Evolutionary conservation across 1,140 invertebrate species (phyloP).

Genomic region (Hetaerina americana): DNA sequence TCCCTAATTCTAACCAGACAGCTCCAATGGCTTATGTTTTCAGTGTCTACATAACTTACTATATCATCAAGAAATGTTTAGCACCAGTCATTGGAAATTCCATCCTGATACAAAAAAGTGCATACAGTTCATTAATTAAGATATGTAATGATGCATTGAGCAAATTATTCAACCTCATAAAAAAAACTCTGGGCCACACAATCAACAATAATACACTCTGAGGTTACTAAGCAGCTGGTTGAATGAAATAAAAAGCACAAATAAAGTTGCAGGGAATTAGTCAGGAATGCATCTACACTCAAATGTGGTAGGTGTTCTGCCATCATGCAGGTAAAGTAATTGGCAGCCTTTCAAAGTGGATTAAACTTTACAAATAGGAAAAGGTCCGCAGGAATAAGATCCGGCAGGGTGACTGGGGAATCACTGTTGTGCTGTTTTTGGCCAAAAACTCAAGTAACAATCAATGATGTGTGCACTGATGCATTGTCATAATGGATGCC

Average conservation of each 20-base stretch:
- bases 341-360: too few species aligned
- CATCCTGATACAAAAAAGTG: neutral
- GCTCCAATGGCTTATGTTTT: too few species aligned
- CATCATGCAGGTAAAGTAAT: neutral
- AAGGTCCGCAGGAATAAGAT: too few species aligned
- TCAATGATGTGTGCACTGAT: too few species aligned
- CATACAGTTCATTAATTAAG: neutral
- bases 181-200: neutral
- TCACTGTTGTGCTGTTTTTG: too few species aligned
- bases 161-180: neutral
- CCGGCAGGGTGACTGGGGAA: too few species aligned
- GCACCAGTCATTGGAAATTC: neutral
- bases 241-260: neutral
- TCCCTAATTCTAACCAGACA: too few species aligned
- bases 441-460: too few species aligned
- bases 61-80: too few species aligned
- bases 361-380: too few species aligned
- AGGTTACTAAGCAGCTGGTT: neutral
- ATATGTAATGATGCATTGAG: neutral
- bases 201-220: neutral
- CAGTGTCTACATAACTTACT: too few species aligned
- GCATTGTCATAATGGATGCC: too few species aligned
- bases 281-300: neutral
- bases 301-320: neutral
- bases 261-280: neutral